Conservation (phyloP, 2,888 invertebrate genomes). For the Drosophila tripunctata region DNA sequence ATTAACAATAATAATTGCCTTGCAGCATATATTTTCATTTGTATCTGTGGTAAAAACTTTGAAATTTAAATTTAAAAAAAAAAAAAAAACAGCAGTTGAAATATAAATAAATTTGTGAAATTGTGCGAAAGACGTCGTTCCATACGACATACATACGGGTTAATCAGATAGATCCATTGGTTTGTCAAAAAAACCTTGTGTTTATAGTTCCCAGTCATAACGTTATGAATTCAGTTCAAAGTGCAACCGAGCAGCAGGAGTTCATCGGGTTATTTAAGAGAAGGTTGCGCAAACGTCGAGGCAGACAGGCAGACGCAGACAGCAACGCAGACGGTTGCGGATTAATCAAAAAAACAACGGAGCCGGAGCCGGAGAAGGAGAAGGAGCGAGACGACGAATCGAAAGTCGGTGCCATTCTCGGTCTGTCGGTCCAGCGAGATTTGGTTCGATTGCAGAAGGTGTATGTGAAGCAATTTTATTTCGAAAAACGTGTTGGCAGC, state of each 20-base stretch:
- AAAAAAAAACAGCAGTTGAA: too few relatives aligned
- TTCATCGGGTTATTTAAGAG: conserved; percentile 66
- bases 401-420: too few relatives aligned
- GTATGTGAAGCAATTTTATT: conserved; percentile 80
- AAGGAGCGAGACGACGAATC: too few relatives aligned
- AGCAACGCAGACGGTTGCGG: conserved; percentile 3
- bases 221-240: conserved; percentile 81
- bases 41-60: neutral
- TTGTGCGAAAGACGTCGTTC: neutral
- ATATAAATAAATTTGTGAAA: conserved; percentile 3
- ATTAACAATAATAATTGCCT: too few relatives aligned
- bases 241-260: conserved; percentile 60
- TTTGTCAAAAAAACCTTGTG: conserved; percentile 20
- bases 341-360: neutral
- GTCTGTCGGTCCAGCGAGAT: conserved; percentile 17
- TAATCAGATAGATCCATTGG: too few relatives aligned
- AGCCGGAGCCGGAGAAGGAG: neutral
- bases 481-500: conserved; percentile 82
- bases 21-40: neutral
- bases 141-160: neutral
- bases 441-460: conserved; percentile 77
- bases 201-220: conserved; percentile 38
- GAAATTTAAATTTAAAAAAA: too few relatives aligned
- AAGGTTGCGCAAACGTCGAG: conserved; percentile 56
- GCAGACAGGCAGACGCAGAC: conserved; percentile 14